These are phyloP conservation scores for Stegostoma tigrinum DNA, from an alignment of 2,113 vertebrate species.

Conservation along the genomic window DNA sequence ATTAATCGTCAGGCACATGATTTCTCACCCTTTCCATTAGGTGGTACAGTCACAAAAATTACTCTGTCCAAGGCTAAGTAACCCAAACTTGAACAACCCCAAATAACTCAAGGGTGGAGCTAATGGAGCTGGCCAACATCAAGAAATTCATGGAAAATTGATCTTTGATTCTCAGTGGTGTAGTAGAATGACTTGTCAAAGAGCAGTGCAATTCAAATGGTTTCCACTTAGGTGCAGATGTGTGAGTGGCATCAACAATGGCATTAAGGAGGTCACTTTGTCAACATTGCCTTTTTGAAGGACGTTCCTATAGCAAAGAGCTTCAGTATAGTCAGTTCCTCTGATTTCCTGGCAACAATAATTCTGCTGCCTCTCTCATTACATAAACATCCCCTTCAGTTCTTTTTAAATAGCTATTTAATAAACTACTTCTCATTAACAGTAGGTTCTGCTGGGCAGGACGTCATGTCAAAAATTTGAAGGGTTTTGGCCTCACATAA, in stretches of 20 bases:
- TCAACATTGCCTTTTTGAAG: not conserved
- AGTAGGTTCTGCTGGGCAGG: not conserved
- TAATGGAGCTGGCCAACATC: not conserved
- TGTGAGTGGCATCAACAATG: not conserved
- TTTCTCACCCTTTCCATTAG: not conserved
- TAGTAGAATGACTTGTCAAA: not conserved
- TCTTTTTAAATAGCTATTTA: not conserved
- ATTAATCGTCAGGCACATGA: not conserved
- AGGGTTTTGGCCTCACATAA: not conserved
- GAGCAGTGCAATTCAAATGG: not conserved
- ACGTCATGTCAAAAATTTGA: not conserved
- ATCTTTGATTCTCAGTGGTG: not conserved
- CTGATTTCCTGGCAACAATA: not conserved
- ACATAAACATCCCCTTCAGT: not conserved
- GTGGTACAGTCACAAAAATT: not conserved
- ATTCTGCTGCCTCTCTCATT: not conserved
- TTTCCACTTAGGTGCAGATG: not conserved
- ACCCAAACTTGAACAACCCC: not conserved
- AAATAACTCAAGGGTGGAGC: not conserved
- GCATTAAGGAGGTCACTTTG: not conserved
- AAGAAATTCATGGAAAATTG: not conserved
- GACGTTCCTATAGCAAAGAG: not conserved
- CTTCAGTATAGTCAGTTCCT: not conserved
- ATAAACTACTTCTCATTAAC: not conserved
- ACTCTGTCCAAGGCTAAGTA: not conserved